Evolutionary conservation across 2,888 invertebrate genomes (phyloP).

Genomic region (Pocota personata): DNA sequence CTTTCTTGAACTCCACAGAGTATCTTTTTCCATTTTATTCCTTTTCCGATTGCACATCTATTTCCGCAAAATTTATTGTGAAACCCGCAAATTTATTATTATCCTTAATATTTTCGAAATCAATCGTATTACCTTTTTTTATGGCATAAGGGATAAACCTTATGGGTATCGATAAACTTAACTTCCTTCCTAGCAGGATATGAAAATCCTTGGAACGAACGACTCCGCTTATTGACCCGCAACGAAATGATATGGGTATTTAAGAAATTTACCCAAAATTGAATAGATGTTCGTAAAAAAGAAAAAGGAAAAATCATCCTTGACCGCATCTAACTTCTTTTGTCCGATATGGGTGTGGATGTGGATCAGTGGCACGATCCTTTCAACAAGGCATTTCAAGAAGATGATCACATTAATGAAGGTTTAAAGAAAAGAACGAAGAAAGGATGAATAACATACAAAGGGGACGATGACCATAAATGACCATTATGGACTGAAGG

Average conservation of each 20-base stretch:
- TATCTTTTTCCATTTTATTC: slow-evolving; percentile 15
- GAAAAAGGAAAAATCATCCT: slow-evolving; percentile 10
- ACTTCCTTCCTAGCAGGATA: neutral
- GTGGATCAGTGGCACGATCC: slow-evolving; percentile 54
- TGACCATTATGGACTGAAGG: slow-evolving; percentile 45
- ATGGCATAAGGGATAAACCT: slow-evolving; percentile 50
- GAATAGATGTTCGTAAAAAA: neutral
- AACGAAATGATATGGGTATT: slow-evolving; percentile 65
- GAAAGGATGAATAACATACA: slow-evolving; percentile 2
- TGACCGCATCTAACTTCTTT: slow-evolving; percentile 52
- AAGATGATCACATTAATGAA: slow-evolving; percentile 14
- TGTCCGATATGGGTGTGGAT: slow-evolving; percentile 13
- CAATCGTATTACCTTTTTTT: slow-evolving; percentile 33
- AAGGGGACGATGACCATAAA: slow-evolving; percentile 35
- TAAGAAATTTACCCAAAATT: slow-evolving; percentile 18
- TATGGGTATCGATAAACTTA: neutral
- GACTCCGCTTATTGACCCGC: slow-evolving; percentile 63
- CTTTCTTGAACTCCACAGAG: slow-evolving; percentile 51
- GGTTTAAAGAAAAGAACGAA: slow-evolving; percentile 2
- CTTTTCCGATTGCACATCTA: slow-evolving; percentile 36
- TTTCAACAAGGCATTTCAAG: slow-evolving; percentile 41
- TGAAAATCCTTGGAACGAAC: neutral
- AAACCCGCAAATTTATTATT: slow-evolving; percentile 68
- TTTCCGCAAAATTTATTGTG: slow-evolving; percentile 64
- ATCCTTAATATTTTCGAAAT: slow-evolving; percentile 28